Percentiles rank a stretch among this genome's conserved stretches.
These are phyloP conservation scores for Helarctos malayanus DNA, from an alignment of 2,797 vertebrate species.

Conservation along the genomic window DNA sequence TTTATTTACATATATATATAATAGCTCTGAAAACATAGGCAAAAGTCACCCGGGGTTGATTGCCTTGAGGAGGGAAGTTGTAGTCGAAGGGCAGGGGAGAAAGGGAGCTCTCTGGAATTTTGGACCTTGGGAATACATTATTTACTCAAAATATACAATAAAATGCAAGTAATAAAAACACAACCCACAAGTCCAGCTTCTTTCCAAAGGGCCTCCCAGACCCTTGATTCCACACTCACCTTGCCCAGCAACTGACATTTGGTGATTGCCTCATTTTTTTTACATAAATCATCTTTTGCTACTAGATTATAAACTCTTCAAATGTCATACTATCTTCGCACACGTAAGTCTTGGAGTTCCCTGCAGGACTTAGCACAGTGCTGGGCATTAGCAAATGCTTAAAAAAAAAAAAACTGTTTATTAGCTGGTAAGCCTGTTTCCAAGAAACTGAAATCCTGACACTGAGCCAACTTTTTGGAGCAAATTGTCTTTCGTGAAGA, in stretches of 20 bases:
- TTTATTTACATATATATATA: not conserved
- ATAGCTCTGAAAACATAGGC: not conserved
- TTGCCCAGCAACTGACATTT: not conserved
- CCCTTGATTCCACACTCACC: not conserved
- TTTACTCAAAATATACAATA: constrained; percentile 3
- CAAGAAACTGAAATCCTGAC: not conserved
- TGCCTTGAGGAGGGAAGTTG: not conserved
- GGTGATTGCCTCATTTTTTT: not conserved
- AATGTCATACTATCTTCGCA: not conserved
- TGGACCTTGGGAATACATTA: not conserved
- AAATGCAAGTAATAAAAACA: not conserved
- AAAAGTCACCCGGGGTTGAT: not conserved
- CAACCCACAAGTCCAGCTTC: not conserved
- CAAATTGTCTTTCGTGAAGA: not conserved
- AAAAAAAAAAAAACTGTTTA: not conserved
- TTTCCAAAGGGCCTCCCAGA: not conserved
- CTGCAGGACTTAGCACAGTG: not conserved
- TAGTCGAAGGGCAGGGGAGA: not conserved
- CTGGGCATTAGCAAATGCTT: not conserved
- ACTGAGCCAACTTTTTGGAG: not conserved
- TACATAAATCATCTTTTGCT: not conserved
- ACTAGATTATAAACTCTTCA: not conserved
- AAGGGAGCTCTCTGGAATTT: not conserved
- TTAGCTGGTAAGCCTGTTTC: not conserved
- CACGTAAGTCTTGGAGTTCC: not conserved